Percentiles rank a stretch among this genome's conserved stretches.
Conservation (phyloP, 2,888 invertebrate species). For the Tenthredo scrophulariae region DNA sequence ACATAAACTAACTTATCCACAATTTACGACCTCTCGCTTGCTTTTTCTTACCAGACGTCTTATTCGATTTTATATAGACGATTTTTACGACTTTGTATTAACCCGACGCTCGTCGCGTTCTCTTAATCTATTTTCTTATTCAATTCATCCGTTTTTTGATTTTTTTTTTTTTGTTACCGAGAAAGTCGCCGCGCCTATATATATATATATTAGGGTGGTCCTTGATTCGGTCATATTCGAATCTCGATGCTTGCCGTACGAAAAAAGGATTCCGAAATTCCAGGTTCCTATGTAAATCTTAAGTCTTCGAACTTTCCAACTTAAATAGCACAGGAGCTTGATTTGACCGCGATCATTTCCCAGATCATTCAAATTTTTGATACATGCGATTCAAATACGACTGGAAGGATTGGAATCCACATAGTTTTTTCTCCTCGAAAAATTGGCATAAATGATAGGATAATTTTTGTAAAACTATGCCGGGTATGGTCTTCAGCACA, state of each 20-base stretch:
- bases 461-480: neutral
- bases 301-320: no score
- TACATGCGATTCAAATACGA: no score
- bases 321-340: no score
- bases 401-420: no score
- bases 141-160: neutral
- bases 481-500: neutral
- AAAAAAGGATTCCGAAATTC: neutral
- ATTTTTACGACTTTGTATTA: constrained; percentile 23
- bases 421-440: no score
- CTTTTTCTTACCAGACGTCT: constrained; percentile 11
- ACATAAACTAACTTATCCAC: constrained; percentile 41
- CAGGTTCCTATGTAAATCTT: no score
- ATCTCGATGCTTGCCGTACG: no score
- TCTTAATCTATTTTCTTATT: constrained; percentile 19
- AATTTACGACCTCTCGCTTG: constrained; percentile 6
- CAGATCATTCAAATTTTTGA: no score
- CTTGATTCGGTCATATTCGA: no score
- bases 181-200: neutral
- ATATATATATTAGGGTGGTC: neutral
- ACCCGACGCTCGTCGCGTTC: neutral
- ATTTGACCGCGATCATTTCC: no score
- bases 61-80: constrained; percentile 28
- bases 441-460: neutral
- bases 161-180: neutral